Conservation (phyloP, 1,140 invertebrate genomes). For the Drosophila elegans region DNA sequence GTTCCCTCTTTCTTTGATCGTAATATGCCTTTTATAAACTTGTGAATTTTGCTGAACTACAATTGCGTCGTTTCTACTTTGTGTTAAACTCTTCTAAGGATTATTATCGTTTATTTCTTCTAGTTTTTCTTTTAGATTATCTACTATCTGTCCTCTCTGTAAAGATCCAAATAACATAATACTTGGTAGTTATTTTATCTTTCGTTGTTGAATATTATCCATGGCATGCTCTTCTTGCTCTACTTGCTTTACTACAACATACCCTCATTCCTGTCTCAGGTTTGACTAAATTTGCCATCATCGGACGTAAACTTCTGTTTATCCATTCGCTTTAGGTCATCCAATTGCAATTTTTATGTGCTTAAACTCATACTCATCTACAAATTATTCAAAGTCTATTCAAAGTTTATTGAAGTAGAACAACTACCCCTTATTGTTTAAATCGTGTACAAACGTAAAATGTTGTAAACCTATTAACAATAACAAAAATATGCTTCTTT, state of each 20-base stretch:
- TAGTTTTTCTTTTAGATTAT: not conserved
- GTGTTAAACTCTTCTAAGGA: not conserved
- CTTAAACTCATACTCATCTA: not conserved
- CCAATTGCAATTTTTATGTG: too few relatives aligned
- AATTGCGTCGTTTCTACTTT: not conserved
- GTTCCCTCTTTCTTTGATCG: not conserved
- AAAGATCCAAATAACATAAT: not conserved
- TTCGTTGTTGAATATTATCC: not conserved
- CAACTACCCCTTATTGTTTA: slow-evolving; percentile 34
- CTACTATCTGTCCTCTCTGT: not conserved
- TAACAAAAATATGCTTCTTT: too few relatives aligned
- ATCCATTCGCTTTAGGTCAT: not conserved
- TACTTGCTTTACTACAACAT: not conserved
- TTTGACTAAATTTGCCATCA: not conserved
- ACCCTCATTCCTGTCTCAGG: not conserved
- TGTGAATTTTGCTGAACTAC: not conserved
- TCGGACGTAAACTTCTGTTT: not conserved
- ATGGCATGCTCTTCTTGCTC: not conserved
- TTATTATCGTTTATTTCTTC: not conserved
- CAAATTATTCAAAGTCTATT: too few relatives aligned
- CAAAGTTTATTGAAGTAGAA: not conserved
- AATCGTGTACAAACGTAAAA: too few relatives aligned
- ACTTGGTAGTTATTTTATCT: not conserved
- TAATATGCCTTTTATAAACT: not conserved
- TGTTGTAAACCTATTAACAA: too few relatives aligned